Conservation (phyloP, 2,797 vertebrate genomes). For the Sebastes steindachneri region DNA sequence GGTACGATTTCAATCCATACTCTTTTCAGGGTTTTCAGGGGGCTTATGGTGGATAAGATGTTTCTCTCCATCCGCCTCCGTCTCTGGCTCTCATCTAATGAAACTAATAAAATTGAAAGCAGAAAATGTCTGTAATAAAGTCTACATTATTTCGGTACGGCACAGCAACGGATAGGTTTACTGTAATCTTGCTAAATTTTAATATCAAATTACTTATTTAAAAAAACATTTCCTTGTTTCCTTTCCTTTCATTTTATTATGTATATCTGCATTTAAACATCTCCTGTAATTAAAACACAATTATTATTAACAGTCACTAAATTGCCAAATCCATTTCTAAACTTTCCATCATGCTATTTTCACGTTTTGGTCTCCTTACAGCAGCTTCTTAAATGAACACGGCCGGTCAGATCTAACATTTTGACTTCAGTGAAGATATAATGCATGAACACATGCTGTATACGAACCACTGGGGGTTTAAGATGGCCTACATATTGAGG, state of each 20-base stretch:
- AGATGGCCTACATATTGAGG: neutral
- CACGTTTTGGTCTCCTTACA: too few relatives aligned
- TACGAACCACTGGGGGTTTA: neutral
- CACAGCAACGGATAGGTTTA: too few relatives aligned
- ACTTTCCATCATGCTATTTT: too few relatives aligned
- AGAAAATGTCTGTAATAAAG: too few relatives aligned
- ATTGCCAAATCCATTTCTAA: too few relatives aligned
- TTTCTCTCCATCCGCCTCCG: accelerated
- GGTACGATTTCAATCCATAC: neutral
- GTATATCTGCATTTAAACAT: neutral
- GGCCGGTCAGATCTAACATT: neutral
- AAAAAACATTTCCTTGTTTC: neutral
- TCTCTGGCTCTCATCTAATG: too few relatives aligned
- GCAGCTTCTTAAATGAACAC: neutral
- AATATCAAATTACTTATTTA: neutral
- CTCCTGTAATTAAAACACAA: neutral
- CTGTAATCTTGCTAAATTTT: too few relatives aligned
- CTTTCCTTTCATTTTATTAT: neutral
- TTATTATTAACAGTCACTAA: neutral
- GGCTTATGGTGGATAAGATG: neutral
- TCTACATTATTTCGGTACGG: too few relatives aligned
- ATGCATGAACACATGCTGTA: neutral
- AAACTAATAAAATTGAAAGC: too few relatives aligned
- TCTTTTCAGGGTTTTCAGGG: neutral
- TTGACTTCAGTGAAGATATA: neutral